phyloP scores from a whole-genome alignment of 2,888 invertebrate species.

The Brachypalpus laphriformis region DNA sequence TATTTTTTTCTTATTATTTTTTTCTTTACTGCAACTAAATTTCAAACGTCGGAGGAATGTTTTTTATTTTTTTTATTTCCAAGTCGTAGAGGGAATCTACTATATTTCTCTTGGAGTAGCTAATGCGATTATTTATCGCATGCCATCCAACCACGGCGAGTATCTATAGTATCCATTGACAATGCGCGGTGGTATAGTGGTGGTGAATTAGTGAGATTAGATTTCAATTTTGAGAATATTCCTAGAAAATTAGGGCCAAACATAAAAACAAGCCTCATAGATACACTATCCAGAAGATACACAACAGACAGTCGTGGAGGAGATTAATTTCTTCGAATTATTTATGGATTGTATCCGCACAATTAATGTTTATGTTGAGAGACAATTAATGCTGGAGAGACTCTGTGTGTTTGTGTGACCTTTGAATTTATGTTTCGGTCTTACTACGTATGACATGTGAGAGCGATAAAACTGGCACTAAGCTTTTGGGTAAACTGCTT shows the following conservation, averaged over 20 bases:
- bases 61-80: neutral
- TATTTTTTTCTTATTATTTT: conserved; percentile 28
- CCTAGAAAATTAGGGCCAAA: conserved; percentile 32
- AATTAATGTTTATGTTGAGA: conserved; percentile 59
- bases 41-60: conserved; percentile 13
- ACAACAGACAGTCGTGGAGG: conserved; percentile 2
- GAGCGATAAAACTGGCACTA: conserved; percentile 49
- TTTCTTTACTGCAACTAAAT: conserved; percentile 36
- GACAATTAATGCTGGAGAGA: conserved; percentile 25
- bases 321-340: conserved; percentile 34
- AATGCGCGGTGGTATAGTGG: conserved; percentile 7
- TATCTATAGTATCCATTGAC: conserved; percentile 41
- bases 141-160: conserved; percentile 35
- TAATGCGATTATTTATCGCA: conserved; percentile 64
- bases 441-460: conserved; percentile 38
- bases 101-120: conserved; percentile 4
- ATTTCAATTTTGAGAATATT: conserved; percentile 60
- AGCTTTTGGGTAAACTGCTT: conserved; percentile 35
- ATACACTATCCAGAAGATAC: neutral
- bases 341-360: conserved; percentile 47
- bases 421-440: conserved; percentile 48
- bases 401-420: conserved; percentile 20
- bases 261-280: neutral
- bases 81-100: neutral
- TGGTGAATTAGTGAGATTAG: conserved; percentile 45